phyloP scores from a whole-genome alignment of 2,888 invertebrate genomes.

The Notodonta ziczac region DNA sequence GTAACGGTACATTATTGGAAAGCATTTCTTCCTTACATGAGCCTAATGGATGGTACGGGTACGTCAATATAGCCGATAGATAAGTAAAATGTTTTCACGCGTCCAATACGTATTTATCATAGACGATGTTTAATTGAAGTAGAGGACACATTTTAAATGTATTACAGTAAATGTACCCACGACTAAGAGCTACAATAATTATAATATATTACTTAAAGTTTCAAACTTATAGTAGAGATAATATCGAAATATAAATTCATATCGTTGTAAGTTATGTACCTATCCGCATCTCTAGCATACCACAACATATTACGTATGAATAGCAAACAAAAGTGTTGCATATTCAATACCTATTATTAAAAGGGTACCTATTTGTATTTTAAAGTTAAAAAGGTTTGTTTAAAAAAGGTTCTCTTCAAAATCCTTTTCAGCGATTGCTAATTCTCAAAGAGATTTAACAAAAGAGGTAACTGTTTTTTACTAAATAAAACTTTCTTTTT shows the following conservation, averaged over 20 bases:
- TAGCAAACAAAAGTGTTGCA: neutral
- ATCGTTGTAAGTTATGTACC: neutral
- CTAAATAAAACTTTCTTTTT: slow-evolving; percentile 72
- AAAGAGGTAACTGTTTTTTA: slow-evolving; percentile 64
- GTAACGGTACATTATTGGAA: slow-evolving; percentile 71
- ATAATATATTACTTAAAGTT: neutral
- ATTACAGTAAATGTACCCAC: slow-evolving; percentile 34
- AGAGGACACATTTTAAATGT: slow-evolving; percentile 40
- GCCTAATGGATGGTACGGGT: slow-evolving; percentile 58
- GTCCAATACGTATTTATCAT: slow-evolving; percentile 52
- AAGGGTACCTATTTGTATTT: no score
- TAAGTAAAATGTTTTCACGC: slow-evolving; percentile 63
- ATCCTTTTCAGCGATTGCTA: slow-evolving; percentile 44
- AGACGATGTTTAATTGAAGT: slow-evolving; percentile 29
- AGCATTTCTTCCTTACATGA: slow-evolving; percentile 57
- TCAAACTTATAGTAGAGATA: neutral
- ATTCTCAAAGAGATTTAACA: slow-evolving; percentile 38
- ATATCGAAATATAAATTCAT: neutral
- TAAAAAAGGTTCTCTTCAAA: slow-evolving; percentile 23
- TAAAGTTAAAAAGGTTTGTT: neutral
- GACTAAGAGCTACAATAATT: slow-evolving; percentile 30
- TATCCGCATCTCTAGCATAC: neutral
- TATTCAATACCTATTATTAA: no score
- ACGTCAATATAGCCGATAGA: slow-evolving; percentile 45
- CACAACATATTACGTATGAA: neutral